A percentile compares a stretch with the other conserved stretches of the same genome.
Evolutionary conservation across 30 jellyfish, hydroid and myxozoan genomes (phyloP).

Genomic region (Aurelia aurita): DNA sequence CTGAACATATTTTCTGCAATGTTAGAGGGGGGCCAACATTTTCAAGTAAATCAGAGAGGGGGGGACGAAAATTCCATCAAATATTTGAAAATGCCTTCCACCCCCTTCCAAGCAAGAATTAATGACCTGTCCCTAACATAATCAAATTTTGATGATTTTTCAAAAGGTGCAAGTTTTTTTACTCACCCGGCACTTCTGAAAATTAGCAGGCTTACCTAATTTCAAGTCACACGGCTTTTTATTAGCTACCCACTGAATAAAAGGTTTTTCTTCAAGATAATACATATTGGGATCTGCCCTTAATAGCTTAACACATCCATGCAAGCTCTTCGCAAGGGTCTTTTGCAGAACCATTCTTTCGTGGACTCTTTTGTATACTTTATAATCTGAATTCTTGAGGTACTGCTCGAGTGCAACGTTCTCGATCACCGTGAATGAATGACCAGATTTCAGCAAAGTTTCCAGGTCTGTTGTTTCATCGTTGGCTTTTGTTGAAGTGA

Average conservation of each 20-base stretch:
- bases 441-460: conserved; percentile 29
- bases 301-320: background rate
- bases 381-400: conserved; percentile 42
- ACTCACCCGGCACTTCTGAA: no score
- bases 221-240: conserved; percentile 50
- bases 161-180: no score
- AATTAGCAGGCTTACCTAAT: conserved; percentile 14
- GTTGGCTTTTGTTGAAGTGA: conserved; percentile 39
- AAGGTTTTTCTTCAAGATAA: conserved; percentile 56
- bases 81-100: no score
- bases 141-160: no score
- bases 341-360: conserved; percentile 39
- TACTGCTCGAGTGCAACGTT: conserved; percentile 50
- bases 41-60: no score
- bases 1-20: no score
- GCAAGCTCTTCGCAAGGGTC: conserved; percentile 12
- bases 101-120: no score
- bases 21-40: no score
- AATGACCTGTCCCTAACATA: no score
- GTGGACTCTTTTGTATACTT: conserved; percentile 52
- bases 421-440: conserved; percentile 35
- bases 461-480: conserved; percentile 14
- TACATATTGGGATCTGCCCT: conserved; percentile 26
- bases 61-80: no score
- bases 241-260: conserved; percentile 15